Evolutionary conservation across 2,113 vertebrate genomes (phyloP).

Genomic region (Toxotes chatareus): DNA sequence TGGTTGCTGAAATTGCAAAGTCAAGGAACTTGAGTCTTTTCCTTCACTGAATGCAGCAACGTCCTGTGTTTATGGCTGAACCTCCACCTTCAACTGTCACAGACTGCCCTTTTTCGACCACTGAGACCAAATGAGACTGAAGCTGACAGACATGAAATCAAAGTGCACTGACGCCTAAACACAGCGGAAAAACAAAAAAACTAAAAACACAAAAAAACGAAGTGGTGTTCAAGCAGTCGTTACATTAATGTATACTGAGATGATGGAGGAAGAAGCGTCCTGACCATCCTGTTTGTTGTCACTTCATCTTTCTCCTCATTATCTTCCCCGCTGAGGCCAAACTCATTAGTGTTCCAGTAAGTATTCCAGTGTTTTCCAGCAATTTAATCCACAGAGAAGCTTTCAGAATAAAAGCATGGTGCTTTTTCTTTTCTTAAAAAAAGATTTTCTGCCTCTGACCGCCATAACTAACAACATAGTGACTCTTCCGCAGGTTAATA

Average conservation of each 20-base stretch:
- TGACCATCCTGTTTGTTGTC: background rate
- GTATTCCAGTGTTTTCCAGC: conserved; percentile 64
- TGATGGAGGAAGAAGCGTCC: conserved; percentile 31
- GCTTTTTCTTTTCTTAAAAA: conserved; percentile 7
- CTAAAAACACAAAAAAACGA: conserved; percentile 1
- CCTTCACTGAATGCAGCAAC: background rate
- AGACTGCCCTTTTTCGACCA: conserved; percentile 23
- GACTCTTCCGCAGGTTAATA: conserved; percentile 45
- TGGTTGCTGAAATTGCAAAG: background rate
- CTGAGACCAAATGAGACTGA: conserved; percentile 29
- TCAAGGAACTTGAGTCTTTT: background rate
- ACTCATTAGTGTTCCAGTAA: conserved; percentile 1
- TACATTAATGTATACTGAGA: conserved; percentile 15
- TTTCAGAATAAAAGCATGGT: conserved; percentile 54
- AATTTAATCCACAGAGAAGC: conserved; percentile 50
- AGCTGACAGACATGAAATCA: conserved; percentile 56
- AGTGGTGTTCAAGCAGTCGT: conserved; percentile 53
- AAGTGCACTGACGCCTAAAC: conserved; percentile 68
- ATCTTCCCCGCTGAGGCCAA: conserved; percentile 1
- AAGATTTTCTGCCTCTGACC: conserved; percentile 13
- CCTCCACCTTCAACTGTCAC: conserved; percentile 17
- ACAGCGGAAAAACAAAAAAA: conserved; percentile 26
- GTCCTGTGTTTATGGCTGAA: conserved; percentile 12
- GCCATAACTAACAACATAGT: conserved; percentile 25
- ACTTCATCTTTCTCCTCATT: conserved; percentile 11